Base-by-base conservation (phyloP, 1,140 invertebrate genomes). In the Nasonia longicornis region DNA sequence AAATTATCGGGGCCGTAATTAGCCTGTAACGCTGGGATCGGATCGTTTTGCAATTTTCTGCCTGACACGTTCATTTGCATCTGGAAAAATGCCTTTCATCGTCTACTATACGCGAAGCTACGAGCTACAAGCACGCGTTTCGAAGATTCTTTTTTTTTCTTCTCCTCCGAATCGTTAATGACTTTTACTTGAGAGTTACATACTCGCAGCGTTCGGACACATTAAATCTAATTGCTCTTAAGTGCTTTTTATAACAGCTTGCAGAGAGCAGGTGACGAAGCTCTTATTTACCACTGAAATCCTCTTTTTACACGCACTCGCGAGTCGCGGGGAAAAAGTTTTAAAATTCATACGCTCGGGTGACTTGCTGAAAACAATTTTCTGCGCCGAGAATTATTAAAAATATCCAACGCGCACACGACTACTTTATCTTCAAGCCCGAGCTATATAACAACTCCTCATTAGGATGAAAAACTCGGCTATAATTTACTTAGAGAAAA, bases 21-120 rank as follows among this genome's bases (percentile, higher is more conserved):
- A 79, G 4, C 14, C 10, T 38, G 16, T 42, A 14, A 10, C 67
- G 29, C 14, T 38, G 22, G 72, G 45, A 72, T 70, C 31, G 45
- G 42, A 71, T 78, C 52, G 70, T 70, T 52, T 78, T 78, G 67
- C 45, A 70, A 78, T 67, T 77, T 67, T 69, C 12, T 6, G 7
- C 3, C 12, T 29, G 75, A 48, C 63, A 45, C 38, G 26, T 45
- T 77, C 38, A 38, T 58, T 70, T 52, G 75, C n/a, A 45, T 29
- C 38, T 26, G 38, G 6, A 45, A 67, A 77, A 45, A 38, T 48
- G 16, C 31, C 35, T 66, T 42, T 64, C 16, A 35, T 74, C 52
- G 26, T 26, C 3, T 12, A 31, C 48, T 20, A 26, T 26, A 16
- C 16, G 3, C 0, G n/a, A 72, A 58, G 52, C 52, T 58, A 52